Percentiles rank a stretch among this genome's conserved stretches.
Conservation (phyloP, 2,888 invertebrate genomes). For the Tridacna gigas region DNA sequence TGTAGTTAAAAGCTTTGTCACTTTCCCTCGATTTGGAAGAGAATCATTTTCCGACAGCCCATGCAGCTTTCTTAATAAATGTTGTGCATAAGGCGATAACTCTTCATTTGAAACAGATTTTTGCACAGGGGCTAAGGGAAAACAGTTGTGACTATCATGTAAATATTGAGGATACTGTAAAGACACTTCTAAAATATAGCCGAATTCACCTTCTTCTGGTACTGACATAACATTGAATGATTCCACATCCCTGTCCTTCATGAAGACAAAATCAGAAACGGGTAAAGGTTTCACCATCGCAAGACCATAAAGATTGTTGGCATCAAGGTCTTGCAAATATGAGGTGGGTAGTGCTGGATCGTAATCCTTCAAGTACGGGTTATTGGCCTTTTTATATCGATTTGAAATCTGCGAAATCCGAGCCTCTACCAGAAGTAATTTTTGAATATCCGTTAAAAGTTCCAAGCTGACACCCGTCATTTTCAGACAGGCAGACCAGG, state of each 20-base stretch:
- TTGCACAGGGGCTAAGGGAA: conserved; percentile 35
- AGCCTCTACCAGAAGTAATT: conserved; percentile 13
- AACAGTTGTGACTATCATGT: conserved; percentile 33
- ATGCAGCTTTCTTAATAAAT: conserved; percentile 22
- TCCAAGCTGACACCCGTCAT: conserved; percentile 27
- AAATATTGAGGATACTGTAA: conserved; percentile 32
- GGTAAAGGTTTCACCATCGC: conserved; percentile 66
- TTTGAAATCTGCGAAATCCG: conserved; percentile 47
- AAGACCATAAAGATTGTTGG: conserved; percentile 45
- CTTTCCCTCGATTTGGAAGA: conserved; percentile 17
- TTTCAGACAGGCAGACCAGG: conserved; percentile 32
- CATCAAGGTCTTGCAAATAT: conserved; percentile 31
- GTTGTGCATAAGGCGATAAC: conserved; percentile 37
- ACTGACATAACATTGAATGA: conserved; percentile 9
- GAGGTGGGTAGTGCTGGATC: conserved; percentile 61
- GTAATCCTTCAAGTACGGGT: conserved; percentile 46
- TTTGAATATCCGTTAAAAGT: conserved; percentile 40
- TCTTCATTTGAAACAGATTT: neutral
- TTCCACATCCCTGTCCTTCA: conserved; percentile 2
- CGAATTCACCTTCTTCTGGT: conserved; percentile 10
- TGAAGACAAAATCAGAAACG: neutral
- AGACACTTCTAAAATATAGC: conserved; percentile 38
- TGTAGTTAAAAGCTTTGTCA: conserved; percentile 33
- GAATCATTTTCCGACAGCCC: conserved; percentile 8
- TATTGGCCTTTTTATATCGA: conserved; percentile 46